These are phyloP conservation scores for Oryzias sinensis DNA, from an alignment of 2,797 vertebrate species.

Conservation along the genomic window DNA sequence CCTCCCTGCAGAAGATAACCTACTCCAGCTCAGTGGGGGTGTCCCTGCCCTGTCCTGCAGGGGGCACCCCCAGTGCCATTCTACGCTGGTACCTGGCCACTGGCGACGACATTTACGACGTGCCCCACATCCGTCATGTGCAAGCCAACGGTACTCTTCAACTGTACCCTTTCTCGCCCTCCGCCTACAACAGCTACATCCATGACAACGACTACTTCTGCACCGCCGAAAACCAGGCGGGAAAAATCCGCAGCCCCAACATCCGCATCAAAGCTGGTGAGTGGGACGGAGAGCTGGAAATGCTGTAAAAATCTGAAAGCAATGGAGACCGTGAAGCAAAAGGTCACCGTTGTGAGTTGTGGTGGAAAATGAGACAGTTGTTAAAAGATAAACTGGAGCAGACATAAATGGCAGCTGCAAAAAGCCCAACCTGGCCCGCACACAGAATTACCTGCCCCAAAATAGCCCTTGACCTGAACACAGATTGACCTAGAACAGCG, in stretches of 20 bases:
- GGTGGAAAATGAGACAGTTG: slow-evolving; percentile 20
- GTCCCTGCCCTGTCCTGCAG: slow-evolving; percentile 97
- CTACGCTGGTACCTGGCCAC: slow-evolving; percentile 99
- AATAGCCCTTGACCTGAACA: slow-evolving; percentile 69
- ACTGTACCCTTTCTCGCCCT: slow-evolving; percentile 97
- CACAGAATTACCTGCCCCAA: slow-evolving; percentile 64
- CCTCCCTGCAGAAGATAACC: slow-evolving; percentile 97
- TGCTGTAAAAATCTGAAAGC: not conserved
- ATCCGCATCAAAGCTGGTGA: slow-evolving; percentile 98
- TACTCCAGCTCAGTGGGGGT: slow-evolving; percentile 99
- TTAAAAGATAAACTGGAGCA: slow-evolving; percentile 55
- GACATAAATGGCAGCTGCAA: slow-evolving; percentile 67
- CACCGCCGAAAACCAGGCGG: slow-evolving; percentile 95
- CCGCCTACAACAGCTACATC: slow-evolving; percentile 99
- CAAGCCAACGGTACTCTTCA: slow-evolving; percentile 97
- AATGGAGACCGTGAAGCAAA: slow-evolving; percentile 6
- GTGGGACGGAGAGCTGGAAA: slow-evolving; percentile 18
- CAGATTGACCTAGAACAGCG: slow-evolving; percentile 74
- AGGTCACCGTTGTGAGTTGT: slow-evolving; percentile 13
- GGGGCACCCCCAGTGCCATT: slow-evolving; percentile 92
- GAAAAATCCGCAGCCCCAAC: slow-evolving; percentile 97
- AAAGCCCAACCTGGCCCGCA: slow-evolving; percentile 46
- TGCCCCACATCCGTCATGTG: slow-evolving; percentile 97
- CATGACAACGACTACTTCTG: slow-evolving; percentile 99
- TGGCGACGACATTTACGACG: slow-evolving; percentile 98